A percentile compares a stretch with the other conserved stretches of the same genome.
These are phyloP conservation scores for Caenorhabditis virilis DNA, from an alignment of 2,888 invertebrate genomes.

Conservation along the genomic window DNA sequence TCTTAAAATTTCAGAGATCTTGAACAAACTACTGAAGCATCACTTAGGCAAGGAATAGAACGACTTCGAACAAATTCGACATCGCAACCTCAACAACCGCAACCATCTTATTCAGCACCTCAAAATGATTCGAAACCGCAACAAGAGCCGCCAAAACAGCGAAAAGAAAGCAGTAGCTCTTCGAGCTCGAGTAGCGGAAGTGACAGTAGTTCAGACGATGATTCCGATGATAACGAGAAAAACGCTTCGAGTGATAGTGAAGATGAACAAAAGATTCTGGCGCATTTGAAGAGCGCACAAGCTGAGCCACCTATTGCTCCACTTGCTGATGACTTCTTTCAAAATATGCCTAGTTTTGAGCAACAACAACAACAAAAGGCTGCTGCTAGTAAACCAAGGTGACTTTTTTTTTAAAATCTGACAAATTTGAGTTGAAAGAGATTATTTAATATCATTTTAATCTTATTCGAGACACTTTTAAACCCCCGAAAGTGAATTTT, in stretches of 20 bases:
- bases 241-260: not conserved
- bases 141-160: not conserved
- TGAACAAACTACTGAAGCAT: conserved; percentile 40
- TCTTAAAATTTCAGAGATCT: conserved; percentile 35
- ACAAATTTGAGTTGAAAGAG: too few relatives aligned
- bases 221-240: not conserved
- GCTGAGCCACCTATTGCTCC: not conserved
- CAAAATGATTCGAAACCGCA: not conserved
- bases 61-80: conserved; percentile 28
- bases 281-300: not conserved
- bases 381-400: not conserved
- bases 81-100: conserved; percentile 3
- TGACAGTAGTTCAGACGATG: conserved; percentile 14
- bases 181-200: conserved; percentile 30
- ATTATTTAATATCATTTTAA: too few relatives aligned
- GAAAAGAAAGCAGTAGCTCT: conserved; percentile 12
- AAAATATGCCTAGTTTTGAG: not conserved
- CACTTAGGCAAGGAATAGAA: conserved; percentile 40
- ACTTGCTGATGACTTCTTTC: not conserved
- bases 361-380: too few relatives aligned
- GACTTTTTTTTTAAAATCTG: too few relatives aligned
- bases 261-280: not conserved
- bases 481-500: too few relatives aligned
- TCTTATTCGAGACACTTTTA: too few relatives aligned
- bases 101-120: conserved; percentile 1